These are phyloP conservation scores for Ephydatia muelleri DNA, from an alignment of 37 sponge, comb jelly and placozoan species.

Conservation along the genomic window DNA sequence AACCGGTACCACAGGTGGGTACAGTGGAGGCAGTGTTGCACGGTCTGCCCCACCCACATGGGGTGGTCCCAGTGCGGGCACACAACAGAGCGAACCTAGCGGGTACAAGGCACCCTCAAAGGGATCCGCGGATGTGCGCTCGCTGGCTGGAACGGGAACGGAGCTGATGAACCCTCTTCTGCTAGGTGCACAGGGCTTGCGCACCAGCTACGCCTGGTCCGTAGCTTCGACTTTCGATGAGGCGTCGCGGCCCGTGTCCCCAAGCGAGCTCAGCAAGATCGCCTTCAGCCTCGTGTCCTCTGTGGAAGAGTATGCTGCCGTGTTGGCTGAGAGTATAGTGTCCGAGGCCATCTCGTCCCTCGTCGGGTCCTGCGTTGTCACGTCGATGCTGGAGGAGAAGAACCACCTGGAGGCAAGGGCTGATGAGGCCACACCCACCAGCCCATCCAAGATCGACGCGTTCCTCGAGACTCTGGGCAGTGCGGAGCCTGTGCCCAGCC, in stretches of 20 bases:
- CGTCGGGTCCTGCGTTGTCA: not conserved
- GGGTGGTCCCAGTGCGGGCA: too few species aligned
- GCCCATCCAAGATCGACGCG: slow-evolving; percentile 14
- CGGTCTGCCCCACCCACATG: too few species aligned
- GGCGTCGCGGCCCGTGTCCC: slow-evolving; percentile 66
- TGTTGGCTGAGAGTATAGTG: slow-evolving; percentile 53
- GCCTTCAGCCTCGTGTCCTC: slow-evolving; percentile 42
- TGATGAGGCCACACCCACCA: not conserved
- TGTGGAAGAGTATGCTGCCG: slow-evolving; percentile 46
- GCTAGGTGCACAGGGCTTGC: slow-evolving; percentile 20
- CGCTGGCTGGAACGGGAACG: not conserved
- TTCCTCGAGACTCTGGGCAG: slow-evolving; percentile 39
- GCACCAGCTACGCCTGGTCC: slow-evolving; percentile 73
- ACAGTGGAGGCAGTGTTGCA: too few species aligned
- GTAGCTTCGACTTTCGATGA: slow-evolving; percentile 70
- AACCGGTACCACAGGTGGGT: too few species aligned
- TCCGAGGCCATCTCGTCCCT: slow-evolving; percentile 35
- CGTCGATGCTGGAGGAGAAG: not conserved
- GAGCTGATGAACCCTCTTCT: slow-evolving; percentile 1
- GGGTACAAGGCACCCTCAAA: not conserved
- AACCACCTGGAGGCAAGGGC: not conserved
- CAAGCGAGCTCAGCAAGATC: slow-evolving; percentile 59
- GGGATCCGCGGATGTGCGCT: not conserved
- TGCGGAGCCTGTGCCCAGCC: slow-evolving; percentile 16
- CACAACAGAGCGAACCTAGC: too few species aligned